Evolutionary conservation across 2,113 vertebrate species (phyloP).

Genomic region (Todiramphus saurophagus): DNA sequence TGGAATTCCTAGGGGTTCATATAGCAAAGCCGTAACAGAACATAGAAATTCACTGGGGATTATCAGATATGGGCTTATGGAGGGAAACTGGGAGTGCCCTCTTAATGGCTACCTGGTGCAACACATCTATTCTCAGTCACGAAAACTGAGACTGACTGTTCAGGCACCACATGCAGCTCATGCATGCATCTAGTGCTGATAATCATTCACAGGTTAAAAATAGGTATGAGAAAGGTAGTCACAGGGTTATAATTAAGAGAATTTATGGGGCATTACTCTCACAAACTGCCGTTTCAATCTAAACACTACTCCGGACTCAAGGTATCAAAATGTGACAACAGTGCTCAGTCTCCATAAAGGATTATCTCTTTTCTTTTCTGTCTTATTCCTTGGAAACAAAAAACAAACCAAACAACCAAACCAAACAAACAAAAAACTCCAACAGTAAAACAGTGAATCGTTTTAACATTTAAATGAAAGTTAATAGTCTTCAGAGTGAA

Average conservation of each 20-base stretch:
- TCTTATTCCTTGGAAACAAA: not conserved
- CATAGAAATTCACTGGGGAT: not conserved
- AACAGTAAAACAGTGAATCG: not conserved
- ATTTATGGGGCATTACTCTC: not conserved
- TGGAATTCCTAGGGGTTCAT: not conserved
- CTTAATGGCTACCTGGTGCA: not conserved
- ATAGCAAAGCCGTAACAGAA: not conserved
- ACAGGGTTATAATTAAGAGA: not conserved
- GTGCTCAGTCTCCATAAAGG: not conserved
- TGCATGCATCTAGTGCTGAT: not conserved
- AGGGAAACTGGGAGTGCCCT: not conserved
- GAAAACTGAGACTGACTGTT: not conserved
- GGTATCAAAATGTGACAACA: not conserved
- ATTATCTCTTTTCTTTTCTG: not conserved
- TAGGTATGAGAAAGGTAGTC: not conserved
- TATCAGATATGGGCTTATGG: not conserved
- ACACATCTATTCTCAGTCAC: not conserved
- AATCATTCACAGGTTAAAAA: not conserved
- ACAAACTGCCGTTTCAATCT: not conserved
- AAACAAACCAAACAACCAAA: not conserved
- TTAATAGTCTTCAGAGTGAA: not conserved
- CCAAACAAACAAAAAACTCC: not conserved
- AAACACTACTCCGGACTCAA: not conserved
- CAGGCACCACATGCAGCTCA: not conserved
- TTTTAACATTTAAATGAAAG: not conserved